Evolutionary conservation across 2,888 invertebrate species (phyloP).

Genomic region (Drosophila bunnanda): DNA sequence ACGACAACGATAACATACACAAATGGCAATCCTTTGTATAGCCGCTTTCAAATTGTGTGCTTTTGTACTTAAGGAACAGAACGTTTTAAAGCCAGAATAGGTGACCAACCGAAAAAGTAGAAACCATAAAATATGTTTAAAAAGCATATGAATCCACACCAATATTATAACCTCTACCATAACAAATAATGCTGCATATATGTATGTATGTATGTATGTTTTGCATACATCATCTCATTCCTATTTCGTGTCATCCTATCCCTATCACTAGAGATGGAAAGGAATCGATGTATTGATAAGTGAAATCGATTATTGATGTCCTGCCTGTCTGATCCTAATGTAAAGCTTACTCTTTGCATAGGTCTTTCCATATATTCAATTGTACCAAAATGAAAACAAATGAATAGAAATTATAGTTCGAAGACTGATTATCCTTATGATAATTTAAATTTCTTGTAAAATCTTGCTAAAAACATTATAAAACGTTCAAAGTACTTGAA

Average conservation of each 20-base stretch:
- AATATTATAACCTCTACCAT: slow-evolving; percentile 23
- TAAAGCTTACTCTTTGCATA: neutral
- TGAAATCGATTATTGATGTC: neutral
- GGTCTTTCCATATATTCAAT: neutral
- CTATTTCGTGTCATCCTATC: neutral
- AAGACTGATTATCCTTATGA: neutral
- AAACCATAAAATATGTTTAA: slow-evolving; percentile 26
- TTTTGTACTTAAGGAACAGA: slow-evolving; percentile 60
- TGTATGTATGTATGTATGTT: slow-evolving; percentile 5
- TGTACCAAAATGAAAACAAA: neutral
- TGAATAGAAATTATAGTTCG: neutral
- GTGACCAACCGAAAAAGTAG: slow-evolving; percentile 37
- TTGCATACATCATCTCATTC: slow-evolving; percentile 3
- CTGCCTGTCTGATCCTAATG: neutral
- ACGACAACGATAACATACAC: slow-evolving; percentile 60
- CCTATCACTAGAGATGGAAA: neutral
- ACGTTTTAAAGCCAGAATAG: slow-evolving; percentile 57
- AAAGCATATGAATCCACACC: slow-evolving; percentile 25
- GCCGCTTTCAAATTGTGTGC: slow-evolving; percentile 42
- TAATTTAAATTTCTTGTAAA: neutral
- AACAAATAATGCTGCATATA: slow-evolving; percentile 14
- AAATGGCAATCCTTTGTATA: slow-evolving; percentile 51
- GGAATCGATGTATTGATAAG: neutral
- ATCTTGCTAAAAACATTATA: neutral
- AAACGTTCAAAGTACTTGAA: neutral